Conservation (phyloP, 2,797 vertebrate species). For the Platyrinchus mystaceus region DNA sequence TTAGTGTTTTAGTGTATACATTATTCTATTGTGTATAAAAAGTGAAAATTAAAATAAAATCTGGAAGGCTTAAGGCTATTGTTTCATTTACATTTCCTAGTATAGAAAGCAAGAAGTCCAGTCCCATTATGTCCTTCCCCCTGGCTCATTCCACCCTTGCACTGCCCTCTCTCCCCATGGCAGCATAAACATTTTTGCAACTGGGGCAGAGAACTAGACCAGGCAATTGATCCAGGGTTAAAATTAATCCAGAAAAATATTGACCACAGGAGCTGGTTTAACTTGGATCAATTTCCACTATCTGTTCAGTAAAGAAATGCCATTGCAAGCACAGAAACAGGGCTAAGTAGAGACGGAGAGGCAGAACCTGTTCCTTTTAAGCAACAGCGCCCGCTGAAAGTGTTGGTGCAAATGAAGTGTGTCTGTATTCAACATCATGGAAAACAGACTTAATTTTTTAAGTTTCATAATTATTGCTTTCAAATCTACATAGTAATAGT, state of each 20-base stretch:
- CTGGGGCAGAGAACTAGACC: not conserved
- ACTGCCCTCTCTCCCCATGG: not conserved
- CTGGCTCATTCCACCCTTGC: not conserved
- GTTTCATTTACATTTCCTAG: not conserved
- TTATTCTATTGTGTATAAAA: not conserved
- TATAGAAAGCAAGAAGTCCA: not conserved
- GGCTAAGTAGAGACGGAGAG: not conserved
- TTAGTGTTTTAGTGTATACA: not conserved
- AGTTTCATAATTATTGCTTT: not conserved
- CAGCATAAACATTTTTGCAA: not conserved
- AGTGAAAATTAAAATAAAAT: not conserved
- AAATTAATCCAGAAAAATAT: slow-evolving; percentile 5
- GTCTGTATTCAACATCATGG: not conserved
- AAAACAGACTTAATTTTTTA: not conserved
- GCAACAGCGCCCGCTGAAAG: not conserved
- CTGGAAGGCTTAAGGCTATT: not conserved
- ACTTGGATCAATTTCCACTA: not conserved
- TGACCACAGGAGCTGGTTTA: not conserved
- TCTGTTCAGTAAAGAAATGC: not conserved
- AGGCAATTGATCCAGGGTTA: not conserved
- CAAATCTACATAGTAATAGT: not conserved
- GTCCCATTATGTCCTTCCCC: not conserved
- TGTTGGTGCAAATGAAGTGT: not conserved
- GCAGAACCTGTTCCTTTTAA: not conserved
- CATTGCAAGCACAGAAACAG: not conserved